Base-by-base conservation (phyloP, 2,797 vertebrate genomes). In the Scarus forsteni region DNA sequence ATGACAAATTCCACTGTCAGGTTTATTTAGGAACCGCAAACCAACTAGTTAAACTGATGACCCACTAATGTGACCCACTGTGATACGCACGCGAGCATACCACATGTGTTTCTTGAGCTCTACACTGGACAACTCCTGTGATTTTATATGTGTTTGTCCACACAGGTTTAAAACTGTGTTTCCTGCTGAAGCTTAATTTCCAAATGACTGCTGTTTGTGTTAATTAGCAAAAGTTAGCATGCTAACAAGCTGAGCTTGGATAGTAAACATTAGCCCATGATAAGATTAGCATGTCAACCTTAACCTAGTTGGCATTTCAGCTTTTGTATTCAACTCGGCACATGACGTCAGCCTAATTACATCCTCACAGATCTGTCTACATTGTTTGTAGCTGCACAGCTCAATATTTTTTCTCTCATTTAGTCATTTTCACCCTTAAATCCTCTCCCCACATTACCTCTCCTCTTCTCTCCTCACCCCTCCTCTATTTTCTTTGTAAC, bases 401-500 rank as follows among this genome's bases (percentile, higher is more conserved):
- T 75, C 36, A 80, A 54, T n/a, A 45, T 14, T n/a, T 61, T 60
- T 27, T 39, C 46, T 39, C 39, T 19, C 39, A 57, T 19, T 73
- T 27, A 46, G 7, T 66, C 8, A 18, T 66, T 38, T 39, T 40
- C 12, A 12, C 13, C 39, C 34, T 68, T 19, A 13, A 10, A 34
- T 59, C 52, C 19, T 66, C 58, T 19, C 56, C 45, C 19, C 38
- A 43, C 43, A 12, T 44, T 13, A 44, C 43, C 27, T 51, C 45
- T 57, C 35, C 34, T 43, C 43, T 27, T 40, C 11, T 34, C 16
- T 53, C 44, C 40, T n/a, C 46, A 15, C 57, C 16, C 18, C 42
- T 40, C 45, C 19, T 34, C 51, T 49, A 15, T 44, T 15, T 34
- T 51, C 58, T 71, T 67, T 62, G 59, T 76, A 94, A 91, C 90